Base-by-base conservation (phyloP, 2,888 invertebrate species). In the Andrena bicolor region DNA sequence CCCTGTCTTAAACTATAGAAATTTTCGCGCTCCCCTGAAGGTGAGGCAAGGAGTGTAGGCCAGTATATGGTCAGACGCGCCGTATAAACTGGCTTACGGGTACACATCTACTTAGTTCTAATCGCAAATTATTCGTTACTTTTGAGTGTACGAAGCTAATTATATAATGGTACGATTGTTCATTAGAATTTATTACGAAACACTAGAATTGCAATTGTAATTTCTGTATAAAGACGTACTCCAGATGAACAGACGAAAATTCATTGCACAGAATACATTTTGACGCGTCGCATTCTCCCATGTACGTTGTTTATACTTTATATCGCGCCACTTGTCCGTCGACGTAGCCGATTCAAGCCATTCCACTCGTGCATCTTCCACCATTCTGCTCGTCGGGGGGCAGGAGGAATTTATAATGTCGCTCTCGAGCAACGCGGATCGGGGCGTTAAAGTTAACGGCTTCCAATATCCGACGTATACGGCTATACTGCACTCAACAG, bases 371-470 rank as follows among this genome's bases (percentile, higher is more conserved):
- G 48, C 71, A 49, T 68, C 66, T 78, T 64, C 72, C 60, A 23
- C 23, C 28, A 71, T 71, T 69, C 65, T 64, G 48, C 58, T 7
- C 32, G 20, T 8, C 65, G 72, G 10, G 53, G 16, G 49, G 51
- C 32, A 13, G 75, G 75, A 61, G 69, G 77, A 90, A 90, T 90
- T 88, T 88, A 88, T 87, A 89, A 89, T 83, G 78, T 68, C 79
- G 70, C 79, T 75, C 83, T 81, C 65, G 66, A 65, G 83, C 72
- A 75, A 58, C 78, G 30, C 70, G 76, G 82, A 90, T 89, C 86
- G 74, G 76, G 72, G 83, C 88, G 88, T 91, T 90, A 89, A 90
- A 87, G 87, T 85, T 91, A 86, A 90, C 87, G 87, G 85, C 81
- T 85, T 78, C 83, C 79, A 79, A 83, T 84, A 82, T 81, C 76